Evolutionary conservation across 2,888 invertebrate species (phyloP).

Genomic region (Mystacides longicornis): DNA sequence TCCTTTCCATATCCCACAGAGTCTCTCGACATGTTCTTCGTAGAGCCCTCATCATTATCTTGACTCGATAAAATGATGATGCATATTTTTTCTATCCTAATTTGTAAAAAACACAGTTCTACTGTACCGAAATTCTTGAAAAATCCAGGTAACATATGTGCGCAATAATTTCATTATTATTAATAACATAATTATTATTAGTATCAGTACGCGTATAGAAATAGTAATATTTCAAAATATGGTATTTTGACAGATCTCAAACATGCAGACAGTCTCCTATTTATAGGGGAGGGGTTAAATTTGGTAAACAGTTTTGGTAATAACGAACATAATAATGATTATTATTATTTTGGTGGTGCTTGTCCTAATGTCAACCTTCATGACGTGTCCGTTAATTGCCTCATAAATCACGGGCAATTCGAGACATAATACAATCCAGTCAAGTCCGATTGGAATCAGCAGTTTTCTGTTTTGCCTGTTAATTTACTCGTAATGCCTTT

Average conservation of each 20-base stretch:
- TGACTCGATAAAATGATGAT: not conserved
- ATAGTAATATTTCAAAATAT: not conserved
- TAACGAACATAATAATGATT: not conserved
- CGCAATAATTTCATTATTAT: not conserved
- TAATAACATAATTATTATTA: not conserved
- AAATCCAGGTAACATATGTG: too few relatives aligned
- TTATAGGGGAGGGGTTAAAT: not conserved
- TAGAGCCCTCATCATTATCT: not conserved
- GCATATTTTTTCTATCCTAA: not conserved
- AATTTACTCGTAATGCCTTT: too few relatives aligned
- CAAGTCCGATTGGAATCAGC: too few relatives aligned
- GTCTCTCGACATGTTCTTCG: too few relatives aligned
- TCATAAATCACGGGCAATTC: too few relatives aligned
- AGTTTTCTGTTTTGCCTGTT: too few relatives aligned
- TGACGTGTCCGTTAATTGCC: too few relatives aligned
- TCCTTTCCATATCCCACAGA: too few relatives aligned
- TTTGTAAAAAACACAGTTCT: not conserved
- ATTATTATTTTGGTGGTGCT: not conserved
- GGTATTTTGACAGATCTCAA: not conserved
- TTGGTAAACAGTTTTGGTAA: slow-evolving; percentile 2
- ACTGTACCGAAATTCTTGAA: not conserved
- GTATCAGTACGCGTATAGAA: not conserved
- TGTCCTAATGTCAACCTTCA: too few relatives aligned
- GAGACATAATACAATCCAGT: too few relatives aligned
- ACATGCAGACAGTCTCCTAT: too few relatives aligned